These are phyloP conservation scores for Protonibea diacanthus DNA, from an alignment of 2,797 vertebrate species.

Conservation along the genomic window DNA sequence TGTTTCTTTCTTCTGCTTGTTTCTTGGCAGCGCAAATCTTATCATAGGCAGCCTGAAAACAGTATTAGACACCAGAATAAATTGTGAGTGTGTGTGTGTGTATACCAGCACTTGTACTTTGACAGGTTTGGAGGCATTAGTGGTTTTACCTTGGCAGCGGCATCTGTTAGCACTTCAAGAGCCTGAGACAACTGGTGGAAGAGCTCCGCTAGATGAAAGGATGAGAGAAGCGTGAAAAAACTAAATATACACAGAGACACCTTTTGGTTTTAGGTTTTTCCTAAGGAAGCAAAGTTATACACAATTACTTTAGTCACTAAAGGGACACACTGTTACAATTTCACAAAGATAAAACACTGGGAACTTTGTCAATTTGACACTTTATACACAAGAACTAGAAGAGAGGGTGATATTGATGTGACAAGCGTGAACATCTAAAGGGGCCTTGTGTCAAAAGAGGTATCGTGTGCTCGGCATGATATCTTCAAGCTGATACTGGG, in stretches of 20 bases:
- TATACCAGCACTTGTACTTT: background rate
- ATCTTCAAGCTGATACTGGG: slow-evolving; percentile 9
- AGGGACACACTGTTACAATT: background rate
- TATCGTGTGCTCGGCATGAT: slow-evolving; percentile 7
- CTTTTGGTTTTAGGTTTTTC: background rate
- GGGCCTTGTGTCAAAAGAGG: slow-evolving; percentile 5
- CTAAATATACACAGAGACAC: background rate
- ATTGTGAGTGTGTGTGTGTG: background rate
- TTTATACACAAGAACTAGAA: background rate
- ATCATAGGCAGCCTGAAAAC: slow-evolving; percentile 93
- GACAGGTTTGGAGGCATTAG: slow-evolving; percentile 13
- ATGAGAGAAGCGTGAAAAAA: slow-evolving; percentile 5
- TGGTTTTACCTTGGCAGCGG: slow-evolving; percentile 91
- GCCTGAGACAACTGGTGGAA: slow-evolving; percentile 98
- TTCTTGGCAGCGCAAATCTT: slow-evolving; percentile 92
- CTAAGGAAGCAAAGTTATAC: background rate
- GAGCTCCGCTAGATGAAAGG: slow-evolving; percentile 87
- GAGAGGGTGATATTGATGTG: background rate
- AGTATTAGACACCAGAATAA: slow-evolving; percentile 46
- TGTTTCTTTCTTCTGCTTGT: slow-evolving; percentile 92
- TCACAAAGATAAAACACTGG: background rate
- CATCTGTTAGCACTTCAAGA: slow-evolving; percentile 94
- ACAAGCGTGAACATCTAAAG: slow-evolving; percentile 2
- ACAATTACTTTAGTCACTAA: background rate
- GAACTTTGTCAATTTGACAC: background rate